phyloP scores from a whole-genome alignment of 2,113 vertebrate species.

The human (Homo sapiens) region GRCh38 chr3:108886001-108886500 shows the following conservation, averaged over 20 bases:
- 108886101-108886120: too few relatives aligned
- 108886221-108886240: neutral
- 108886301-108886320: neutral
- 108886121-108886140: too few relatives aligned
- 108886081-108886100: too few relatives aligned
- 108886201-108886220: too few relatives aligned
- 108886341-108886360: neutral
- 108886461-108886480: conserved; percentile 68
- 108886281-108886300: neutral
- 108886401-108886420: neutral
- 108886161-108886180: too few relatives aligned
- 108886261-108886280: neutral
- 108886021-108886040: too few relatives aligned
- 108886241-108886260: conserved; percentile 32
- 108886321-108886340: neutral
- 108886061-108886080: too few relatives aligned
- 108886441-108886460: conserved; percentile 52
- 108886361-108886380: neutral
- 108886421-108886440: neutral
- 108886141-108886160: too few relatives aligned
- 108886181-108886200: too few relatives aligned
- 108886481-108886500: conserved; percentile 42
- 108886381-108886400: conserved; percentile 8
- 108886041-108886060: too few relatives aligned
- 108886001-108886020: too few relatives aligned